phyloP scores from a whole-genome alignment of 2,113 vertebrate species.

The Lepisosteus oculatus region DNA sequence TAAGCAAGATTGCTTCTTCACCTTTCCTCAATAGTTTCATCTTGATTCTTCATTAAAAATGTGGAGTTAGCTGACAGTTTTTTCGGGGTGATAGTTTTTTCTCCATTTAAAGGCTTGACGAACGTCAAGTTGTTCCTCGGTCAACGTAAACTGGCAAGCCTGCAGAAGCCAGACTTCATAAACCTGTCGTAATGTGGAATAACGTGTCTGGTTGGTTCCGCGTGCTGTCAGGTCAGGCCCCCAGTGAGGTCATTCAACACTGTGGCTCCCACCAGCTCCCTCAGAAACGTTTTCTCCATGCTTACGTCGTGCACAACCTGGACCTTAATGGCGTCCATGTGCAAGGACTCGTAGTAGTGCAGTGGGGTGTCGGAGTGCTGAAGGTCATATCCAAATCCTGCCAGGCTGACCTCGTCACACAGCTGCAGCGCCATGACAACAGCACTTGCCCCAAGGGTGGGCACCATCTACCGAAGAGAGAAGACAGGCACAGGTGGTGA shows the following conservation, averaged over 20 bases:
- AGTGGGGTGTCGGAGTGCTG: constrained; percentile 57
- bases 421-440: constrained; percentile 67
- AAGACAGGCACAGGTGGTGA: neutral
- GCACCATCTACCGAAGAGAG: constrained; percentile 45
- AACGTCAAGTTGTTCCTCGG: too few relatives aligned
- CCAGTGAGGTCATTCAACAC: constrained; percentile 67
- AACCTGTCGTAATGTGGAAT: too few relatives aligned
- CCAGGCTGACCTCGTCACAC: constrained; percentile 72
- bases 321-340: constrained; percentile 55
- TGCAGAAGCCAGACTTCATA: too few relatives aligned
- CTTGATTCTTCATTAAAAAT: too few relatives aligned
- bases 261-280: constrained; percentile 56
- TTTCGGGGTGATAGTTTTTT: too few relatives aligned
- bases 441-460: constrained; percentile 62
- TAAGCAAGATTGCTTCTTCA: too few relatives aligned
- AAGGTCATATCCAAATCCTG: constrained; percentile 71
- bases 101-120: too few relatives aligned
- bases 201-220: neutral
- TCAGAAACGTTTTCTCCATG: constrained; percentile 64
- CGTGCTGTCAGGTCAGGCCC: constrained; percentile 43
- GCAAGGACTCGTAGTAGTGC: constrained; percentile 66
- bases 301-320: constrained; percentile 70
- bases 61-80: too few relatives aligned
- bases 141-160: too few relatives aligned
- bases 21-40: too few relatives aligned